Percentiles rank a stretch among this genome's conserved stretches.
These are phyloP conservation scores for Eilema griseolum DNA, from an alignment of 2,888 invertebrate genomes.

Conservation along the genomic window DNA sequence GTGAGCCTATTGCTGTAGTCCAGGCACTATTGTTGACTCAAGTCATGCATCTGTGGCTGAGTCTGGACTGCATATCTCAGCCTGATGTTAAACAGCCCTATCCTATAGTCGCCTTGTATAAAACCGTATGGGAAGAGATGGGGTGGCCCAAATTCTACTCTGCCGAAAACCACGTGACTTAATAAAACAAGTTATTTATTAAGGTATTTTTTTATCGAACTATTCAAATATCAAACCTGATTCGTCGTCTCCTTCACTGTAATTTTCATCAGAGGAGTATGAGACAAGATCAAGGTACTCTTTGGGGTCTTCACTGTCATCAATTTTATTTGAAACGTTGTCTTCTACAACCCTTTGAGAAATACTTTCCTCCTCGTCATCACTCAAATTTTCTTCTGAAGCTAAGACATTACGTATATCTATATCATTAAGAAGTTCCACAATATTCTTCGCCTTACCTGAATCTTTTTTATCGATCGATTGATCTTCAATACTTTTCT, in stretches of 20 bases:
- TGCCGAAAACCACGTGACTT: too few species aligned
- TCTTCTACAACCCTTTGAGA: not conserved
- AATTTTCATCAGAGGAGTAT: not conserved
- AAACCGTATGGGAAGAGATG: too few species aligned
- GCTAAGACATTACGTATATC: not conserved
- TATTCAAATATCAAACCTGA: conserved; percentile 2
- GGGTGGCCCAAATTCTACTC: too few species aligned
- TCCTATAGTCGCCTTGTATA: too few species aligned
- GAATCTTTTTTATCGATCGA: not conserved
- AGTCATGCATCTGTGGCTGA: too few species aligned
- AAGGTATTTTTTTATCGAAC: not conserved
- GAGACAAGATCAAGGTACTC: not conserved
- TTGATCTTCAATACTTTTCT: too few species aligned
- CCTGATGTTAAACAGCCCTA: too few species aligned
- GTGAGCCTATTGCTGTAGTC: too few species aligned
- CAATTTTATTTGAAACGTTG: not conserved
- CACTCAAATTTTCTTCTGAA: not conserved
- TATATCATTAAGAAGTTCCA: conserved; percentile 2
- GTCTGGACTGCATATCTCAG: too few species aligned
- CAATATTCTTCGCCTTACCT: not conserved
- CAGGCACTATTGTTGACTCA: too few species aligned
- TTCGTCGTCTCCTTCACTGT: not conserved
- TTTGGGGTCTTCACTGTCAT: not conserved
- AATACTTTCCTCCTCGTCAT: not conserved
- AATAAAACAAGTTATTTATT: too few species aligned